Base-by-base conservation (phyloP, 2,113 vertebrate genomes). In the Elgaria multicarinata region DNA sequence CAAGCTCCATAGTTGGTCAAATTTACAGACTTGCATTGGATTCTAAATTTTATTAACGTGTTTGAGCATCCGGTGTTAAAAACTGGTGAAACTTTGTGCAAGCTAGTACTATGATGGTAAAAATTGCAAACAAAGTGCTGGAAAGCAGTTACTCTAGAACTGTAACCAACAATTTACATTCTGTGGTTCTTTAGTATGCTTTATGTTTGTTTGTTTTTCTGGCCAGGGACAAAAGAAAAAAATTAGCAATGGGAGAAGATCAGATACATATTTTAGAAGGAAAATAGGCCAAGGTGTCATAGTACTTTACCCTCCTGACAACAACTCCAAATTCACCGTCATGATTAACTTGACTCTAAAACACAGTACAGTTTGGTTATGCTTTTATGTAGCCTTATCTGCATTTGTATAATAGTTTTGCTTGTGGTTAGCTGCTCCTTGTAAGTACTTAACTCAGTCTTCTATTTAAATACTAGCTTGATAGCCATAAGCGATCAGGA, bases 91-190 rank as follows among this genome's bases (percentile, higher is more conserved):
- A 72, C 22, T 14, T 46, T 64, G n/a, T 36, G 79, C 53, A 82
- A 42, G 46, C 33, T 69, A 2, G 22, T 28, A 31, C 42, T 20
- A 26, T 26, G 2, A 18, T 46, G 20, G 84, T 84, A 75, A 50
- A 67, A 71, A 0, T 0, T 20, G 13, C 0, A 36, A 72, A 12
- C 42, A 33, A 87, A 33, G 12, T 4, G 16, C 2, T 87, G 44
- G 1, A 39, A 72, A 44, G 42, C 36, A 36, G 36, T 55, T 58
- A 20, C 44, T 50, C 72, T 53, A 74, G 80, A 83, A 90, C 80
- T 83, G 74, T 53, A 62, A 74, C 20, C 12, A 90, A 36, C 89
- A 1, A 58, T 89, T 90, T 90, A 24, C 3, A n/a, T 66, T 46
- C 31, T 33, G 14, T 50, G 42, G 64, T 2, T 85, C 79, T 85